Base-by-base conservation (phyloP, 2,797 vertebrate genomes). In the Sebastes oblongus region DNA sequence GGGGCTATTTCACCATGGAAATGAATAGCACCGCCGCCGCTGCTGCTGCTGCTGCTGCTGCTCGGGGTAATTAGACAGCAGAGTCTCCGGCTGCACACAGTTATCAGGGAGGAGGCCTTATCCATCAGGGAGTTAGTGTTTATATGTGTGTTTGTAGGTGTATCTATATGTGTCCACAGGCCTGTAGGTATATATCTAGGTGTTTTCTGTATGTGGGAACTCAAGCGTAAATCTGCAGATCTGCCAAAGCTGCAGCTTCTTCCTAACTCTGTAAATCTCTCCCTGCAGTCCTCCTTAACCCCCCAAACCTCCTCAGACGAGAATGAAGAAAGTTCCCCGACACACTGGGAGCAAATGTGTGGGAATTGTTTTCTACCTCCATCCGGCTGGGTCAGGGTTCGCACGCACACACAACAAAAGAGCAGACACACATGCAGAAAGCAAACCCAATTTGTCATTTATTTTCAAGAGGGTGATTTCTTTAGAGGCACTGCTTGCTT, bases 391-490 rank as follows among this genome's bases (percentile, higher is more conserved):
- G 83, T 87, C 81, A 80, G 76, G 72, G 85, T 78, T 78, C 5
- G 4, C 83, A 72, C 72, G 7, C 52, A 8, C 36, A 52, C 50
- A 62, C 30, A 27, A 42, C 36, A 9, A 32, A 93, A 94, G 95
- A 89, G 92, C 92, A 96, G 94, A 97, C 96, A 92, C 94, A 93
- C 79, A 77, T 2, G 60, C 77, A 76, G 34, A 66, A 60, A 70
- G 94, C 94, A 97, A 98, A 98, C 96, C 94, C 96, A 96, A 97
- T 98, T 97, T 97, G 96, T 97, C 96, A 97, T 97, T 98, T 96
- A 97, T 97, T 97, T 98, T 91, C 87, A 96, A 95, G 93, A 94
- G 85, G 87, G 90, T 97, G 96, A 97, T 98, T 98, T 96, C 96
- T 97, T 98, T 96, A 96, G 97, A 97, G 97, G 95, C 96, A 85